A percentile compares a stretch with the other conserved stretches of the same genome.
These are phyloP conservation scores for Lanius ludovicianus DNA, from an alignment of 2,113 vertebrate species.

Conservation along the genomic window DNA sequence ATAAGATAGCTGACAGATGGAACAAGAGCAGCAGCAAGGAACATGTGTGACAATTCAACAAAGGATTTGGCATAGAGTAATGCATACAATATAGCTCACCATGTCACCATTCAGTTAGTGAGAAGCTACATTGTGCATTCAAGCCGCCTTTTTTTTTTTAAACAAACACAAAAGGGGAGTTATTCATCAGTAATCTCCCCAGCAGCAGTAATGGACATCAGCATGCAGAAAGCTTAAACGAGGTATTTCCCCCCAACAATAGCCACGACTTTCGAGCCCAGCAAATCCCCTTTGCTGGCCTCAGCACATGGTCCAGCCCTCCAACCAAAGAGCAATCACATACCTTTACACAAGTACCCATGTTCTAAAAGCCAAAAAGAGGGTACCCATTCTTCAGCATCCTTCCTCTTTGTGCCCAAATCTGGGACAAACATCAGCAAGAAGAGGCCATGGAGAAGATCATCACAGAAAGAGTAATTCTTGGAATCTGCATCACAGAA, in stretches of 20 bases:
- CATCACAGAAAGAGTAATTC: constrained; percentile 66
- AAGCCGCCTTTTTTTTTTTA: not conserved
- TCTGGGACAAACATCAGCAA: constrained; percentile 77
- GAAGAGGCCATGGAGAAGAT: constrained; percentile 83
- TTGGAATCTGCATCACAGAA: constrained; percentile 38
- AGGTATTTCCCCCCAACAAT: not conserved
- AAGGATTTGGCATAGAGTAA: not conserved
- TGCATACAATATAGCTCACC: constrained; percentile 17
- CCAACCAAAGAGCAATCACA: not conserved
- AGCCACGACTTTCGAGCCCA: not conserved
- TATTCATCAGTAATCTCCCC: constrained; percentile 5
- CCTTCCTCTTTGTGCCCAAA: constrained; percentile 82
- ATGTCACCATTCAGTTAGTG: constrained; percentile 18
- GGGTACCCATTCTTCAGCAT: constrained; percentile 82
- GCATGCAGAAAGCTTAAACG: constrained; percentile 25
- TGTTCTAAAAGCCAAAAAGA: constrained; percentile 79
- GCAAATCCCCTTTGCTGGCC: not conserved
- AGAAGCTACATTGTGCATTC: constrained; percentile 41
- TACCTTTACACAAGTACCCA: constrained; percentile 89
- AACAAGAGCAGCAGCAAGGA: constrained; percentile 4
- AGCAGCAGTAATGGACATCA: not conserved
- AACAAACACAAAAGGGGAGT: constrained; percentile 27
- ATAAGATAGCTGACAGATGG: constrained; percentile 11
- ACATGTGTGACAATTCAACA: not conserved
- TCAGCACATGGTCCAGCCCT: not conserved